These are phyloP conservation scores for Dicycla oo DNA, from an alignment of 2,888 invertebrate genomes.

Conservation along the genomic window DNA sequence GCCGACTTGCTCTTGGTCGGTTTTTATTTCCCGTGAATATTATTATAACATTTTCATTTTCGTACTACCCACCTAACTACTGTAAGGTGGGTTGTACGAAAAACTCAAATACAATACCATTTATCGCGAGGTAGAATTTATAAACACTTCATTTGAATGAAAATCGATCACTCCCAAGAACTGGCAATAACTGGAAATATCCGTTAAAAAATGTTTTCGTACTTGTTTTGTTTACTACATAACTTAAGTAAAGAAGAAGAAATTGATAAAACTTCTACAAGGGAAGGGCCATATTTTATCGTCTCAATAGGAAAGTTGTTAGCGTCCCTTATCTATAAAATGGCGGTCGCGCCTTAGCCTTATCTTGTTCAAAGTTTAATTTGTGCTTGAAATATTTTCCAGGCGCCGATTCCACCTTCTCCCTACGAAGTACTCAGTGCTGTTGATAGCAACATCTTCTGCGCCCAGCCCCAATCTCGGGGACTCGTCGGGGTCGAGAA, in stretches of 20 bases:
- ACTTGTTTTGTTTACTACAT: not conserved
- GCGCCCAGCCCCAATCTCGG: conserved; percentile 78
- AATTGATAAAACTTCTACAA: conserved; percentile 37
- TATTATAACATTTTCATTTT: conserved; percentile 2
- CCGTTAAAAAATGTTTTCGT: not conserved
- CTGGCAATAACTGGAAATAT: not conserved
- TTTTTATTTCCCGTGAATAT: conserved; percentile 6
- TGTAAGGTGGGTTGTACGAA: not conserved
- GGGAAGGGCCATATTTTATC: conserved; percentile 50
- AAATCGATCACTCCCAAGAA: not conserved
- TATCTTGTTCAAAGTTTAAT: conserved; percentile 43
- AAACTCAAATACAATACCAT: conserved; percentile 27
- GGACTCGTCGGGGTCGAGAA: conserved; percentile 83
- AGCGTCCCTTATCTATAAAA: conserved; percentile 46
- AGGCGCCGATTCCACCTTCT: conserved; percentile 67
- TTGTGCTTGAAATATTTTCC: conserved; percentile 61
- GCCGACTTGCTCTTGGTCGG: too few species aligned
- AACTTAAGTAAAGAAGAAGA: not conserved
- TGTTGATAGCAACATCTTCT: conserved; percentile 72
- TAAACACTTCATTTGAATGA: conserved; percentile 33
- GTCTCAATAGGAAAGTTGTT: conserved; percentile 43
- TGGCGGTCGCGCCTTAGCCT: conserved; percentile 23
- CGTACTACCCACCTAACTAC: too few species aligned
- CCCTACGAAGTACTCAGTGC: conserved; percentile 71
- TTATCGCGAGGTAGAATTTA: conserved; percentile 18